phyloP scores from a whole-genome alignment of 2,888 invertebrate species.

The Polyploca ridens region DNA sequence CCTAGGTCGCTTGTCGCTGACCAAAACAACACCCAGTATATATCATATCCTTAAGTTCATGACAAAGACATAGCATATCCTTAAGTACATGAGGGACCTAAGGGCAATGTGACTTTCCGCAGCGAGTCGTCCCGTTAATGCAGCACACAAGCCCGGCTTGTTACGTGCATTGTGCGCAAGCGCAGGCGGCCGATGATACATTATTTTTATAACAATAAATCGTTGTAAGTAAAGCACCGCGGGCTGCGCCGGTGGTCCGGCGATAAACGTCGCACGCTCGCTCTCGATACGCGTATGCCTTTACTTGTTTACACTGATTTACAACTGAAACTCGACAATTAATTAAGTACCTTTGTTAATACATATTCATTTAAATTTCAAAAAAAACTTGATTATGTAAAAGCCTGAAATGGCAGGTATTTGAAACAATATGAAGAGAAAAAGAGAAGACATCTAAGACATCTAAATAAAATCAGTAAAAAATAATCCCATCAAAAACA shows the following conservation, averaged over 20 bases:
- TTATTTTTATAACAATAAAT: conserved; percentile 85
- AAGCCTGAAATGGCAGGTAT: too few species aligned
- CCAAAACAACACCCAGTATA: too few species aligned
- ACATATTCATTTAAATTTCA: not conserved
- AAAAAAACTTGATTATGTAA: too few species aligned
- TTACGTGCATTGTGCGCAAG: conserved; percentile 76
- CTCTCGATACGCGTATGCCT: conserved; percentile 39
- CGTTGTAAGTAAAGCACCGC: conserved; percentile 81
- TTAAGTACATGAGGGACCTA: not conserved
- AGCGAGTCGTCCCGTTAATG: conserved; percentile 62
- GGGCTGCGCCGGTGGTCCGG: conserved; percentile 70
- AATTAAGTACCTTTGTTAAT: conserved; percentile 15
- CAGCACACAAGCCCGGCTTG: conserved; percentile 70
- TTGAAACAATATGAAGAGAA: too few species aligned
- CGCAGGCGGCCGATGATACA: conserved; percentile 75
- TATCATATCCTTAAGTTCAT: too few species aligned
- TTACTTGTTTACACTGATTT: conserved; percentile 27
- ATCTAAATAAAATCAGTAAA: too few species aligned
- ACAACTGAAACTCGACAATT: conserved; percentile 30
- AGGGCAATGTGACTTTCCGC: conserved; percentile 42
- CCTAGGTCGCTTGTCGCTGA: too few species aligned
- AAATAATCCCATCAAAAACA: too few species aligned
- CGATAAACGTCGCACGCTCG: conserved; percentile 46
- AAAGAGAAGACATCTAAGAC: too few species aligned
- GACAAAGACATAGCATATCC: not conserved